Percentiles rank a stretch among this genome's conserved stretches.
Conservation (phyloP, 2,797 vertebrate genomes). For the Masticophis lateralis region DNA sequence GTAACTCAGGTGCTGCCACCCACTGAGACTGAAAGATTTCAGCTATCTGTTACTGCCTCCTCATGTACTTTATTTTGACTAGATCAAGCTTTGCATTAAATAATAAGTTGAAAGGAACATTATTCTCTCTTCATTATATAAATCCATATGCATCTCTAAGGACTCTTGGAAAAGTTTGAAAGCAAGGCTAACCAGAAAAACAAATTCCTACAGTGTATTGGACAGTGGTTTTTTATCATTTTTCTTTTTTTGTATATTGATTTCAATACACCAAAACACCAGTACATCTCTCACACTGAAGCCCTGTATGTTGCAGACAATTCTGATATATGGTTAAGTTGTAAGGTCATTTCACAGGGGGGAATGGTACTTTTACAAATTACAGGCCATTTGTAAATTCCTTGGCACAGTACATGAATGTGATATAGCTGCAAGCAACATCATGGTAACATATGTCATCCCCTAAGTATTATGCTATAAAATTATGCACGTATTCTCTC, state of each 20-base stretch:
- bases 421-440: neutral
- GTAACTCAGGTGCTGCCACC: neutral
- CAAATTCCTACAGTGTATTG: neutral
- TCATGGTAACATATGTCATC: neutral
- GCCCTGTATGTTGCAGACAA: neutral
- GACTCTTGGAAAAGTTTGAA: neutral
- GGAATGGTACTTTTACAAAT: neutral
- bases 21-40: neutral
- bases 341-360: neutral
- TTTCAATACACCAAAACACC: neutral
- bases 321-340: neutral
- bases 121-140: constrained; percentile 14
- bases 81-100: constrained; percentile 46
- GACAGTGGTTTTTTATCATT: neutral
- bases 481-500: neutral
- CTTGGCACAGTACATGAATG: neutral
- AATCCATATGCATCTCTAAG: neutral
- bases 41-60: constrained; percentile 10
- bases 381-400: neutral
- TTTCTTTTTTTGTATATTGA: neutral
- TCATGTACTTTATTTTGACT: constrained; percentile 36
- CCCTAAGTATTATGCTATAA: neutral
- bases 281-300: neutral
- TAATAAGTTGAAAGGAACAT: constrained; percentile 47
- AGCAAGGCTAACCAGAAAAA: neutral